Conservation (phyloP, 1,140 invertebrate species). For the Coenobita brevimanus region DNA sequence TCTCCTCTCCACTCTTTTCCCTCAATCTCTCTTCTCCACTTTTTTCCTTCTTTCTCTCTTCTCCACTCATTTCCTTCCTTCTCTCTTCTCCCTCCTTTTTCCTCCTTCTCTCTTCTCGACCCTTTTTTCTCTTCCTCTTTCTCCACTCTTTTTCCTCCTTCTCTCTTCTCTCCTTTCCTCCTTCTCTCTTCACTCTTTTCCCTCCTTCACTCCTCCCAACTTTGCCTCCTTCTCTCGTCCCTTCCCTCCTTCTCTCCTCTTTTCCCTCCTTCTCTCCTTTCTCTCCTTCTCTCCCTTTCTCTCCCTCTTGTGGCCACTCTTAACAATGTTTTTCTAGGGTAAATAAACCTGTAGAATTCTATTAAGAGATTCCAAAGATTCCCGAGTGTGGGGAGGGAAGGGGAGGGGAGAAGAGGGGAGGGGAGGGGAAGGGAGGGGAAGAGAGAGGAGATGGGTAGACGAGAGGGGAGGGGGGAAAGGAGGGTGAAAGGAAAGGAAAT, state of each 20-base stretch:
- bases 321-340: constrained; percentile 41
- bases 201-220: neutral
- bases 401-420: no score
- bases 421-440: no score
- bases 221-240: neutral
- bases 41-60: neutral
- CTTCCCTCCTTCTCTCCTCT: neutral
- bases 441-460: no score
- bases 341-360: constrained; percentile 30
- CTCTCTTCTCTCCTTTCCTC: neutral
- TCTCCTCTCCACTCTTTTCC: no score
- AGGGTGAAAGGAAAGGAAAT: no score
- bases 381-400: neutral
- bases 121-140: neutral
- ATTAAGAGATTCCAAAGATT: constrained; percentile 31
- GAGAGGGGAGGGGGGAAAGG: no score
- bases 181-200: neutral
- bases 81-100: no score
- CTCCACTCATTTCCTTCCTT: neutral
- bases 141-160: neutral
- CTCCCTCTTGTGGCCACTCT: neutral
- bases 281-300: neutral
- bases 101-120: neutral
- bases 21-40: neutral
- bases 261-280: neutral